Evolutionary conservation across 2,797 vertebrate species (phyloP).

Genomic region (Lepus townsendii): DNA sequence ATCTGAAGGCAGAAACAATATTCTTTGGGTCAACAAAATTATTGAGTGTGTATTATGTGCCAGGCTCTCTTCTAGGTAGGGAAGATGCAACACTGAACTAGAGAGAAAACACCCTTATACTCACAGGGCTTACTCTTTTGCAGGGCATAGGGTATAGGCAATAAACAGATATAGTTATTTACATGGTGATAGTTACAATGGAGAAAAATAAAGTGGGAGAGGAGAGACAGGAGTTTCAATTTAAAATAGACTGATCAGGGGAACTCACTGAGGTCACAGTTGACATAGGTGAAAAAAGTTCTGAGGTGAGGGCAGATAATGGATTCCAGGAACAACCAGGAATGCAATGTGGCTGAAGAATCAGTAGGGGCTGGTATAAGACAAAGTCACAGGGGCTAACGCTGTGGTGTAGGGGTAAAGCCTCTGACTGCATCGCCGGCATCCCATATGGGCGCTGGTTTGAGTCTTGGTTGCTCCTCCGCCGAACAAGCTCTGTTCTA

Average conservation of each 20-base stretch:
- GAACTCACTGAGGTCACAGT: not conserved
- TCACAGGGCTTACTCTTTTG: not conserved
- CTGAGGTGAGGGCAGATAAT: not conserved
- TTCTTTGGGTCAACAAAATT: constrained; percentile 47
- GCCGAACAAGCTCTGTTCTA: too few relatives aligned
- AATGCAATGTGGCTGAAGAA: constrained; percentile 9
- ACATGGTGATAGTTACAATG: not conserved
- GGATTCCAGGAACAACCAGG: not conserved
- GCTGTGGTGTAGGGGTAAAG: too few relatives aligned
- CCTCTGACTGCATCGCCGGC: too few relatives aligned
- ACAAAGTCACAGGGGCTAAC: not conserved
- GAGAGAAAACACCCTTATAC: not conserved
- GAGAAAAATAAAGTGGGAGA: not conserved
- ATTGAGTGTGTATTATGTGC: not conserved
- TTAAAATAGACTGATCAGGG: constrained; percentile 53
- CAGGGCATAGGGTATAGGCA: not conserved
- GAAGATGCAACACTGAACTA: not conserved
- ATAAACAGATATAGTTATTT: not conserved
- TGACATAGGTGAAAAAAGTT: not conserved
- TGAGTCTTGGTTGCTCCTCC: too few relatives aligned
- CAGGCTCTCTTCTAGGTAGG: constrained; percentile 1
- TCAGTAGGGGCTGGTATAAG: not conserved
- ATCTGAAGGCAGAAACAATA: not conserved
- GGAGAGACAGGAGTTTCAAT: not conserved
- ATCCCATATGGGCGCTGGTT: too few relatives aligned